Base-by-base conservation (phyloP, 2,113 vertebrate genomes). In the Oostethus manadensis region DNA sequence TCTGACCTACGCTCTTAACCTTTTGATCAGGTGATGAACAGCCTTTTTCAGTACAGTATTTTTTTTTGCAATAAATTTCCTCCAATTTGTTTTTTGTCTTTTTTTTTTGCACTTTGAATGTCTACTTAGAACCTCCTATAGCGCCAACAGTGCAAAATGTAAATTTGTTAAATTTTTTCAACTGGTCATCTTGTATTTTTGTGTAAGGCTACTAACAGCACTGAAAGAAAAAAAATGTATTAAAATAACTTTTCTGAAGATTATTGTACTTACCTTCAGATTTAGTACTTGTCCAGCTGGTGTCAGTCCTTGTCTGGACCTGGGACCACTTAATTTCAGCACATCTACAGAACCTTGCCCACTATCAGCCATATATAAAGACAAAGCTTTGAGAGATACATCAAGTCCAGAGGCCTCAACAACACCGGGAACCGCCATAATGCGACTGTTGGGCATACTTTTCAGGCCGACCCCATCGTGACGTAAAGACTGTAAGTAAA, bases 281-380 rank as follows among this genome's bases (percentile, higher is more conserved):
- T 86, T 78, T 17, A 94, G 18, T 0, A 87, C 58, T 46, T 68
- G 82, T 56, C 88, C 88, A 68, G 84, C 76, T 2, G 81, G 84
- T 0, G 71, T 68, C 17, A 88, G 84, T 6, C 79, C 80, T 6
- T 72, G 66, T 56, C 75, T 73, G 1, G 76, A 84, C 26, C 22
- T 62, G 10, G 84, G 71, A 42, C 87, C 79, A 54, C 86, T 82
- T 23, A 95, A 47, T 29, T 81, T 90, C 29, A 94, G 68, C 13
- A 86, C 69, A 20, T 85, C 78, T 0, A 97, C 90, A 47, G 89
- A 86, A 40, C 83, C 78, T 0, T 73, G 74, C 11, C 69, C 70
- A 11, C 50, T 44, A 46, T 94, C 91, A 0, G 92, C 87, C 20
- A 96, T 87, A 57, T 91, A 94, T 11, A 98, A 49, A 4, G 73